Conservation (phyloP, 2,888 invertebrate genomes). For the Nemapogon koenigi region DNA sequence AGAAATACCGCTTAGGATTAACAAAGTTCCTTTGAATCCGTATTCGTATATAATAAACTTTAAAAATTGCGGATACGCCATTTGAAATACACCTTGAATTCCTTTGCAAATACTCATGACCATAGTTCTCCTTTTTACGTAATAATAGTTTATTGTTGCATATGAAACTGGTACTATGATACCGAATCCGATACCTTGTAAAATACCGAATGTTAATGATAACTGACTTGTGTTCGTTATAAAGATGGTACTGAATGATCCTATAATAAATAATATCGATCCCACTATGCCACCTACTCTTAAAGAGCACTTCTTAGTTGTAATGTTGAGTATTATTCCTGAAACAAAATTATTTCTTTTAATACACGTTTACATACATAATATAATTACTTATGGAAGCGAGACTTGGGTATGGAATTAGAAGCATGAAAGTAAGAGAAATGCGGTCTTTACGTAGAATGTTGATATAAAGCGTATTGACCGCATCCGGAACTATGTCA, state of each 20-base stretch:
- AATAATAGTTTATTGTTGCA: constrained; percentile 69
- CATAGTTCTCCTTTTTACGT: constrained; percentile 63
- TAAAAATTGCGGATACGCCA: constrained; percentile 64
- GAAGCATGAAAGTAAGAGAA: too few relatives aligned
- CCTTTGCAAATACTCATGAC: constrained; percentile 70
- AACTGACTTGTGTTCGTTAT: constrained; percentile 62
- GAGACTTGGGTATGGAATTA: too few relatives aligned
- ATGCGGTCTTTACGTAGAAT: too few relatives aligned
- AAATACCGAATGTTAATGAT: constrained; percentile 59
- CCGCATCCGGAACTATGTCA: too few relatives aligned
- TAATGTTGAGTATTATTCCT: constrained; percentile 67
- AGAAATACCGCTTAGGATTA: constrained; percentile 65
- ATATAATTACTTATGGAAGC: too few relatives aligned
- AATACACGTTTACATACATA: too few relatives aligned
- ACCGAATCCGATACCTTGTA: constrained; percentile 70
- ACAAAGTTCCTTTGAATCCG: constrained; percentile 69
- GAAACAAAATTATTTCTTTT: constrained; percentile 27
- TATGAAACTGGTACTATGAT: constrained; percentile 69
- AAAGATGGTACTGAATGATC: constrained; percentile 59
- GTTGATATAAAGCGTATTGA: too few relatives aligned
- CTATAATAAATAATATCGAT: constrained; percentile 50
- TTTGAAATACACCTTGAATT: constrained; percentile 60
- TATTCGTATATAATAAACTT: constrained; percentile 54
- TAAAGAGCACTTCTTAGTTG: constrained; percentile 58
- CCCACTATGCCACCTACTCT: constrained; percentile 64